Evolutionary conservation across 1,140 invertebrate species (phyloP).

Genomic region (Argopecten irradians): DNA sequence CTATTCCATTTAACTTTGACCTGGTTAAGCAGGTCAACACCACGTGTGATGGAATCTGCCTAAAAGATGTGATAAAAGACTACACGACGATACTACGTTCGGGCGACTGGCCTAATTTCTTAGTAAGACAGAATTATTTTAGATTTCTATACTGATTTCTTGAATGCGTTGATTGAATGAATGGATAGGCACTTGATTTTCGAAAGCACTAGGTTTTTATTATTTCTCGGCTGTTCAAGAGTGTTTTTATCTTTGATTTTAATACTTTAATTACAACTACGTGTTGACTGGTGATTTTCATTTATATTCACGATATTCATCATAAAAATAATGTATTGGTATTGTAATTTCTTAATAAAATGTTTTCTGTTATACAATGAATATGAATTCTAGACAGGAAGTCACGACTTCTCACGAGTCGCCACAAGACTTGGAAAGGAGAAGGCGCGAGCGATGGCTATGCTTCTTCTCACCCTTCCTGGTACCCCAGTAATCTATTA

Average conservation of each 20-base stretch:
- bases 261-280: no score
- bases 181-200: no score
- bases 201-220: no score
- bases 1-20: constrained; percentile 85
- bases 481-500: constrained; percentile 65
- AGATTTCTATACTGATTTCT: no score
- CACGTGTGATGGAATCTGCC: constrained; percentile 51
- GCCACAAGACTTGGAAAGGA: constrained; percentile 36
- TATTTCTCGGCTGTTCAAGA: no score
- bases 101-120: constrained; percentile 61
- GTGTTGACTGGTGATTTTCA: no score
- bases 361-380: no score
- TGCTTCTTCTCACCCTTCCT: constrained; percentile 47
- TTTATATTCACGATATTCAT: no score
- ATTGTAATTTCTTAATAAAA: no score
- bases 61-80: constrained; percentile 47
- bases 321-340: no score
- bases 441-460: constrained; percentile 42
- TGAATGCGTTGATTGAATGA: no score
- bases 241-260: no score
- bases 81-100: constrained; percentile 32
- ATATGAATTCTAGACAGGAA: constrained; percentile 36
- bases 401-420: constrained; percentile 41
- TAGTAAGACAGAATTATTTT: background rate
- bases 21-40: constrained; percentile 58